phyloP scores from a whole-genome alignment of 2,888 invertebrate genomes.

The Trichopria drosophilae region DNA sequence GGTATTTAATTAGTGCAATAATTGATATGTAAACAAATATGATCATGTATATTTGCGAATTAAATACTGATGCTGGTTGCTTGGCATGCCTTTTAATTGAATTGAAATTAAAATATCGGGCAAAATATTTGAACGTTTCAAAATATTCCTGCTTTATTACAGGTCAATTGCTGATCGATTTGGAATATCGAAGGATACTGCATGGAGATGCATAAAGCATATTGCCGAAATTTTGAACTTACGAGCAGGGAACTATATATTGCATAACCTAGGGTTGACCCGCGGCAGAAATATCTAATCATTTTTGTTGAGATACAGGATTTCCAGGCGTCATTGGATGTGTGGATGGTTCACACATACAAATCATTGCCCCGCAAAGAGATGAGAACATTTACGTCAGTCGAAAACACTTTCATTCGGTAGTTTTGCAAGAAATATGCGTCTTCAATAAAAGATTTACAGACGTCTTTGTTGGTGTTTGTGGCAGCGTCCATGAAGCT shows the following conservation, averaged over 20 bases:
- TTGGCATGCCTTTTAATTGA: no score
- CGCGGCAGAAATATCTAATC: background rate
- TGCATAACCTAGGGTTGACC: background rate
- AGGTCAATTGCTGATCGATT: conserved; percentile 12
- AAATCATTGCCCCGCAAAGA: conserved; percentile 17
- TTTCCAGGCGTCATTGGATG: conserved; percentile 19
- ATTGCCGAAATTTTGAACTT: background rate
- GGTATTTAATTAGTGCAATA: no score
- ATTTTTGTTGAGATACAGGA: background rate
- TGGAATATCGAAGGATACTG: conserved; percentile 1
- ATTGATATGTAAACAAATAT: no score
- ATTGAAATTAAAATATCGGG: background rate
- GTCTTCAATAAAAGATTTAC: conserved; percentile 7
- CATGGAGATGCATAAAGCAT: background rate
- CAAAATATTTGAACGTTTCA: background rate
- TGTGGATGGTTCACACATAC: conserved; percentile 20
- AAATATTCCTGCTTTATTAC: background rate
- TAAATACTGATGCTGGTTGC: no score
- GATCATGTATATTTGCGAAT: no score
- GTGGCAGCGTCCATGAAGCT: conserved; percentile 24
- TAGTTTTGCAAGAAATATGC: conserved; percentile 26
- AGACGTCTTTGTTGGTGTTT: conserved; percentile 17
- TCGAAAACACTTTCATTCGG: conserved; percentile 20
- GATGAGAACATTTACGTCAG: conserved; percentile 25
- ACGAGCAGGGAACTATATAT: background rate